Evolutionary conservation across 2,113 vertebrate species (phyloP).

Genomic region (Xenopus laevis): DNA sequence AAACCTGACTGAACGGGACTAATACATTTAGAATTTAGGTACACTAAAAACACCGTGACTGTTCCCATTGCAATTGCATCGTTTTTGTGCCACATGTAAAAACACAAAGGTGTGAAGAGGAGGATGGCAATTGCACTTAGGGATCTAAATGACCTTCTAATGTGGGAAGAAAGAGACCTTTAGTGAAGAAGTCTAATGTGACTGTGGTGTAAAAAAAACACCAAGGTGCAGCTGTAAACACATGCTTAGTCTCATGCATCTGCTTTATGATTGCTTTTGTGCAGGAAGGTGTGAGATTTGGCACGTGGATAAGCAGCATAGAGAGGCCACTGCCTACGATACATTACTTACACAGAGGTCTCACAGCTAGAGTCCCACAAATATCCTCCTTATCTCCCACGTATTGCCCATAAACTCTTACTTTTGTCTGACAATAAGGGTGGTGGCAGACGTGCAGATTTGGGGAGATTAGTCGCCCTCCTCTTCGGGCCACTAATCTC

Average conservation of each 20-base stretch:
- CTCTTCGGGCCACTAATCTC: too few relatives aligned
- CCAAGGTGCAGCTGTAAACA: constrained; percentile 58
- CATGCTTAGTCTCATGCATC: constrained; percentile 51
- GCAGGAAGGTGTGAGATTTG: constrained; percentile 20
- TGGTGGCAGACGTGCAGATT: too few relatives aligned
- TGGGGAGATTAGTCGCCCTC: too few relatives aligned
- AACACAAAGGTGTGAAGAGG: constrained; percentile 29
- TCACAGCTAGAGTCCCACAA: not conserved
- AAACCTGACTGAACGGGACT: too few relatives aligned
- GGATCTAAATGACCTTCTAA: not conserved
- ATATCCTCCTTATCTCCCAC: not conserved
- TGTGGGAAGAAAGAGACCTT: constrained; percentile 21
- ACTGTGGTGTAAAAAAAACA: constrained; percentile 45
- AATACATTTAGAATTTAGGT: too few relatives aligned
- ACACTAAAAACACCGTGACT: not conserved
- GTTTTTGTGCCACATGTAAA: constrained; percentile 1
- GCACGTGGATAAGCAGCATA: not conserved
- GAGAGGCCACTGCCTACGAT: not conserved
- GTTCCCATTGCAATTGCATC: not conserved
- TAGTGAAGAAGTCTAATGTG: constrained; percentile 31
- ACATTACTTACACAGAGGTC: not conserved
- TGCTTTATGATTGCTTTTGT: constrained; percentile 36
- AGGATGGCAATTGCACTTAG: constrained; percentile 19
- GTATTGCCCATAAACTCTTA: not conserved
- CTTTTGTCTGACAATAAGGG: too few relatives aligned